phyloP scores from a whole-genome alignment of 2,113 vertebrate species.

The Callionymus lyra region DNA sequence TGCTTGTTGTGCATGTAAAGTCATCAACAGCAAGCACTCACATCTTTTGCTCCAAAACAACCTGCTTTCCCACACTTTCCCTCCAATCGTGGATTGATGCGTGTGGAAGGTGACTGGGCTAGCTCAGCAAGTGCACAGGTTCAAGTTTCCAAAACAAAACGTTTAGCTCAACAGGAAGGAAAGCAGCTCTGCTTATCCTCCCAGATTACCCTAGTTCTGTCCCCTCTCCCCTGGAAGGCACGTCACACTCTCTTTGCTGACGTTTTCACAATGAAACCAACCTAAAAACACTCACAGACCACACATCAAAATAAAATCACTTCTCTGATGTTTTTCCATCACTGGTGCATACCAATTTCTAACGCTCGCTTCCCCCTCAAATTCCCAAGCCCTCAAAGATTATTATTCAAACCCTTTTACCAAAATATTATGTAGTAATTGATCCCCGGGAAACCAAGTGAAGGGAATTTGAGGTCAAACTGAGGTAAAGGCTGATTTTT shows the following conservation, averaged over 20 bases:
- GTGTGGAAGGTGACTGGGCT: constrained; percentile 9
- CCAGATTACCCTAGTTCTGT: constrained; percentile 32
- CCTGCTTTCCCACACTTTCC: constrained; percentile 18
- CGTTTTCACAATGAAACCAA: too few relatives aligned
- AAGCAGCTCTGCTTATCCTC: constrained; percentile 23
- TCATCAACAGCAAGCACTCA: background rate
- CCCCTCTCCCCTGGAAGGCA: background rate
- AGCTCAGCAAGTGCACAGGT: constrained; percentile 35
- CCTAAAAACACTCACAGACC: too few relatives aligned
- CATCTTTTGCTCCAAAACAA: background rate
- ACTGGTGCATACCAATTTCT: too few relatives aligned
- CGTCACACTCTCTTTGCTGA: background rate
- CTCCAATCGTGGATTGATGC: background rate
- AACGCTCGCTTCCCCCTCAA: too few relatives aligned
- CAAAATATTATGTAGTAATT: too few relatives aligned
- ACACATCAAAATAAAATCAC: too few relatives aligned
- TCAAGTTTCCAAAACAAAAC: constrained; percentile 45
- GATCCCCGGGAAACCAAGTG: too few relatives aligned
- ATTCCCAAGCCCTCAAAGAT: too few relatives aligned
- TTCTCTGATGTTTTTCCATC: too few relatives aligned
- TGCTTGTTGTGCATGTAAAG: constrained; percentile 1
- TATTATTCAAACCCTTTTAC: too few relatives aligned
- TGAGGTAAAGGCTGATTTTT: too few relatives aligned
- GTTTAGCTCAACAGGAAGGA: constrained; percentile 22
- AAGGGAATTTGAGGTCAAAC: too few relatives aligned